Evolutionary conservation across 2,888 invertebrate species (phyloP).

Genomic region (Andrena haemorrhoa): DNA sequence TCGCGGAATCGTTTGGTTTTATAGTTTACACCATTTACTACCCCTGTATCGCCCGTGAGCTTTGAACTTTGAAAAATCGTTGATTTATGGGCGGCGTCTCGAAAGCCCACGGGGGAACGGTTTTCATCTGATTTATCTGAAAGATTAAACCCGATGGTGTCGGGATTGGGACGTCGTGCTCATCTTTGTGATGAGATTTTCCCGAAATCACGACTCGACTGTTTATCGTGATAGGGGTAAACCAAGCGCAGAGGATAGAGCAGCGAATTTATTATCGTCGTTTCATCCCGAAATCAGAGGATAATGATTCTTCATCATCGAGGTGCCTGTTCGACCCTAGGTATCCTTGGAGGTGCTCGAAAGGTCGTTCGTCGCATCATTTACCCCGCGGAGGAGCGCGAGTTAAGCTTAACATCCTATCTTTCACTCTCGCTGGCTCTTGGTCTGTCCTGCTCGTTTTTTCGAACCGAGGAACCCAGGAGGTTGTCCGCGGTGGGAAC

Average conservation of each 20-base stretch:
- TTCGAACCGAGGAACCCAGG: slow-evolving; percentile 33
- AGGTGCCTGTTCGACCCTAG: slow-evolving; percentile 35
- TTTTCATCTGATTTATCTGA: slow-evolving; percentile 37
- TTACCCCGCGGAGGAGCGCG: slow-evolving; percentile 46
- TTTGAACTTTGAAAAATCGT: slow-evolving; percentile 14
- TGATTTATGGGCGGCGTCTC: slow-evolving; percentile 36
- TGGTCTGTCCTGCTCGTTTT: slow-evolving; percentile 11
- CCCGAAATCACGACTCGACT: no score
- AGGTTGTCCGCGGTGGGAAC: slow-evolving; percentile 54
- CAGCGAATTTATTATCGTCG: slow-evolving; percentile 1
- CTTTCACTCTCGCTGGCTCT: slow-evolving; percentile 11
- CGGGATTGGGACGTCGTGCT: not conserved
- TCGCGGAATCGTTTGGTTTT: slow-evolving; percentile 16
- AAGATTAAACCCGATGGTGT: slow-evolving; percentile 1
- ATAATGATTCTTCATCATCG: slow-evolving; percentile 28
- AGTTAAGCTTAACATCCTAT: slow-evolving; percentile 65
- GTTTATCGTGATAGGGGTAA: no score
- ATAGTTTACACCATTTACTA: slow-evolving; percentile 22
- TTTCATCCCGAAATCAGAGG: not conserved
- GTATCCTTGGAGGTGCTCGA: slow-evolving; percentile 59
- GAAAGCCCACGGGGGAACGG: not conserved
- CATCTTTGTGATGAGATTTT: not conserved
- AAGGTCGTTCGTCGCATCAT: slow-evolving; percentile 69
- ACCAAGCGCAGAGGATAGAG: no score
- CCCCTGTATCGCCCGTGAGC: not conserved